Evolutionary conservation across 1,140 invertebrate genomes (phyloP), one percentile per base, ranked within the genome.

Genomic region (Papilio polytes): DNA sequence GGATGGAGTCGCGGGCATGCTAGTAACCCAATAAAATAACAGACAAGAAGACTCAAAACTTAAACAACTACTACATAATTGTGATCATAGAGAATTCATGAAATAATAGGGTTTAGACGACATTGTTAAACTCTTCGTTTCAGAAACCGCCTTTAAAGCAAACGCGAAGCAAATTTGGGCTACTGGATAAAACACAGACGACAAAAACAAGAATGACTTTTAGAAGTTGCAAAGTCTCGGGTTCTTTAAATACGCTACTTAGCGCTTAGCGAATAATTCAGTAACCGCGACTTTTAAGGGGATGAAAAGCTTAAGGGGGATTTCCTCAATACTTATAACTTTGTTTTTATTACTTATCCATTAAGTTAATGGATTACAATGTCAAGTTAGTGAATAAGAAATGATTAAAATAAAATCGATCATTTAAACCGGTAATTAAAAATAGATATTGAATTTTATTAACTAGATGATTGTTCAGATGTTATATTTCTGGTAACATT

Each of bases 181-280:
- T 18, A 59, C 56, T 20, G 56, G 18, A 59, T 59, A 59, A 59
- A 59, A 59, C 6, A 59, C n/a, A 59, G n/a, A 59, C 18, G 15
- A 59, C 18, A 3, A 48, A 56, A n/a, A 56, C 9, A 20, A 59
- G 18, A 59, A 59, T 20, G 18, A 59, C 56, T 59, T 59, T 59
- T 59, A n/a, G n/a, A 20, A 59, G 56, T 59, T 20, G n/a, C 56
- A 20, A 20, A 59, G 56, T 20, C 18, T 20, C 56, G 56, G 7
- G n/a, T 22, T 0, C 18, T 59, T 59, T 20, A 59, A 59, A 59
- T 59, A 59, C 56, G 56, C n/a, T 59, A 59, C 56, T 59, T 59
- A 59, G 56, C 56, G n/a, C 56, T 59, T 59, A 59, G n/a, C 56
- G 56, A 59, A 59, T 59, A 59, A 59, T 59, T 59, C 56, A 59